Base-by-base conservation (phyloP, 2,113 vertebrate species). In the Zonotrichia leucophrys region DNA sequence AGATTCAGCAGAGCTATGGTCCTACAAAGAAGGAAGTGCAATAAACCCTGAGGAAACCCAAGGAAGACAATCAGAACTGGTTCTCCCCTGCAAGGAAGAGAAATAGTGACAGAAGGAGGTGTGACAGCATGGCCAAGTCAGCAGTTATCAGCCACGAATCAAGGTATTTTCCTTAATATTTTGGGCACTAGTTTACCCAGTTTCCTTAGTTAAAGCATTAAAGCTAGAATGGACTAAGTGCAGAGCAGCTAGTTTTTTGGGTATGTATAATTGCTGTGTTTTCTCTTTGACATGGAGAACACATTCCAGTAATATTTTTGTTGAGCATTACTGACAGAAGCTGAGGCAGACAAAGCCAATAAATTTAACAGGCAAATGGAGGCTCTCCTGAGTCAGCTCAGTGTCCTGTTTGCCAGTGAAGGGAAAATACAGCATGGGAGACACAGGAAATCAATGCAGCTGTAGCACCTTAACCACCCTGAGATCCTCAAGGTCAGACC, bases 381-480 rank as follows among this genome's bases (percentile, higher is more conserved):
- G 83, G 50, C 70, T 90, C 82, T 76, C 22, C 79, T 73, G 72
- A 91, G 68, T 62, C 49, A 97, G 78, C 50, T 42, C 89, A 87
- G 75, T 50, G 77, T 72, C 92, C 76, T 76, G 53, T 93, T 97
- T 91, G 76, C 79, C 92, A 81, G 14, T n/a, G 67, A 14, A 27
- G n/a, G 75, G 81, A 70, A 95, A 96, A 96, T 93, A 94, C 84
- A 95, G 62, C 30, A 69, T 49, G 55, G 41, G 50, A 91, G 89
- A 80, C 88, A 90, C 39, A 83, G 87, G 67, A 97, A 97, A 97
- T 92, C 91, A 95, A 37, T 94, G 87, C 62, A 42, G 37, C 44
- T 75, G 76, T 22, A 44, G 77, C 88, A 60, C 37, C 94, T 89
- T 79, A 85, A 95, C 75, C 81, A 76, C 33, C 81, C 56, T 58